phyloP scores from a whole-genome alignment of 30 jellyfish, hydroid and myxozoan genomes.

The Aurelia sp. region DNA sequence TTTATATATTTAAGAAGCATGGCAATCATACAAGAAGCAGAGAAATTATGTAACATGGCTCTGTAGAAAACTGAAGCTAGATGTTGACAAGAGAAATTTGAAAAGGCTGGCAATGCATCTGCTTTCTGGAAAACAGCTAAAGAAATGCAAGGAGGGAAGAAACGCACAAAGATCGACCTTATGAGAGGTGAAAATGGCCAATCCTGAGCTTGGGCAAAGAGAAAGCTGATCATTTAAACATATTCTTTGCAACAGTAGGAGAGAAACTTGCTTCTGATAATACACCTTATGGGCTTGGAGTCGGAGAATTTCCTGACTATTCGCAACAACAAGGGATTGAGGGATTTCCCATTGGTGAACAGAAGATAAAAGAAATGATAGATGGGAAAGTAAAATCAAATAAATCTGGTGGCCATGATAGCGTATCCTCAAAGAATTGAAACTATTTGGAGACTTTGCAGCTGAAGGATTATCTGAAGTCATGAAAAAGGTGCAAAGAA shows the following conservation, averaged over 20 bases:
- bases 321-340: conserved; percentile 5
- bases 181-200: conserved; percentile 21
- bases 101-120: conserved; percentile 28
- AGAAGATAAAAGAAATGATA: no score
- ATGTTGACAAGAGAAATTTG: conserved; percentile 38
- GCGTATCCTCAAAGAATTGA: conserved; percentile 19
- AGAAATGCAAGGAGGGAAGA: conserved; percentile 23
- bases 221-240: conserved; percentile 32
- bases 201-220: conserved; percentile 31
- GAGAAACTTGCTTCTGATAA: conserved; percentile 36
- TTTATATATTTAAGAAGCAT: no score
- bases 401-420: conserved; percentile 34
- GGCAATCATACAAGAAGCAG: no score
- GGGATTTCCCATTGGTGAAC: background rate
- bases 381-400: conserved; percentile 20
- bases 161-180: conserved; percentile 14
- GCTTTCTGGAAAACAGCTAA: conserved; percentile 16
- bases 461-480: conserved; percentile 13
- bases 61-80: conserved; percentile 9
- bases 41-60: no score
- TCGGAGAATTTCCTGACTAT: conserved; percentile 15
- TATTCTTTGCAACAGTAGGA: conserved; percentile 48
- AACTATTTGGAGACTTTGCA: conserved; percentile 30
- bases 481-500: conserved; percentile 40
- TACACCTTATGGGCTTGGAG: background rate